These are phyloP conservation scores for Oreochromis tanganicae DNA, from an alignment of 2,113 vertebrate genomes.

Conservation along the genomic window DNA sequence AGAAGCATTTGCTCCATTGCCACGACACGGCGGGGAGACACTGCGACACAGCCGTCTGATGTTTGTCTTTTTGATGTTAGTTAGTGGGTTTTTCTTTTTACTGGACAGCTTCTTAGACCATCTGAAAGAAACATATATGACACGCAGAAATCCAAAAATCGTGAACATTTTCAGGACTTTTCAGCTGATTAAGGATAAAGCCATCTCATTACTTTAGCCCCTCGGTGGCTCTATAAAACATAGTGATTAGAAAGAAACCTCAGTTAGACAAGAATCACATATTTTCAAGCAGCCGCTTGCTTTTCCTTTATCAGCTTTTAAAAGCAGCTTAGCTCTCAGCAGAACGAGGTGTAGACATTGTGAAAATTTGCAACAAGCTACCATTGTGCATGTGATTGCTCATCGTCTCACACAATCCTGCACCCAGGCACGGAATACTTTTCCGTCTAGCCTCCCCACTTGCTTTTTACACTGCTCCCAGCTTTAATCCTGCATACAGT, in stretches of 20 bases:
- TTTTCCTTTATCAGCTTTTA: conserved; percentile 4
- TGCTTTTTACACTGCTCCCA: background rate
- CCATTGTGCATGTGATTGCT: background rate
- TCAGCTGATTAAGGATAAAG: background rate
- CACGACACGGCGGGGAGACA: background rate
- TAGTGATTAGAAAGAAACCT: background rate
- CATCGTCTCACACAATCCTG: conserved; percentile 3
- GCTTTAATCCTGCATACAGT: conserved; percentile 39
- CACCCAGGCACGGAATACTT: background rate
- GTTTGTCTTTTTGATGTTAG: background rate
- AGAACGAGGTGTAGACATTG: background rate
- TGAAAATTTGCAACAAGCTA: background rate
- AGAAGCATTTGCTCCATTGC: background rate
- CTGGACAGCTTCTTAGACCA: background rate
- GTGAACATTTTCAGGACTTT: background rate
- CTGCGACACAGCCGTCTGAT: background rate
- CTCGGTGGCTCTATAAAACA: background rate
- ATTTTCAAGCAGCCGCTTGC: conserved; percentile 7
- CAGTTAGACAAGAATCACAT: background rate
- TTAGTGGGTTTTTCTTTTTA: background rate
- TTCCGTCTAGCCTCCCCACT: background rate
- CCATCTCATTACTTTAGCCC: no score
- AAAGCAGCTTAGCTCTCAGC: conserved; percentile 26
- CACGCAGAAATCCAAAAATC: background rate
- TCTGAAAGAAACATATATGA: background rate